A percentile compares a stretch with the other conserved stretches of the same genome.
These are phyloP conservation scores for Gallinago media DNA, from an alignment of 2,113 vertebrate species.

Conservation along the genomic window DNA sequence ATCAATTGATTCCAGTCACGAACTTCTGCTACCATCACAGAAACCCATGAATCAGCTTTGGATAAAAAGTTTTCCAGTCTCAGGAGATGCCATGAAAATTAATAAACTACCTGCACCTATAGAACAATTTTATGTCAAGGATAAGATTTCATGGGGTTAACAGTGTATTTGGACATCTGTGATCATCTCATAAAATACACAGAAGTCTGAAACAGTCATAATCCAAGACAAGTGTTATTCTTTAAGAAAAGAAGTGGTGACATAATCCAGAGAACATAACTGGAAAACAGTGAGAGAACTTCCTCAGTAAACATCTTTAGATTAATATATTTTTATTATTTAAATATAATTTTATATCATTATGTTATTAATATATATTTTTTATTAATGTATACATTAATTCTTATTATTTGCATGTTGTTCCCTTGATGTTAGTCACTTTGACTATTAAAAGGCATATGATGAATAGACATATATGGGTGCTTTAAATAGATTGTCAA, in stretches of 20 bases:
- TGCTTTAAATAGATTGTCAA: not conserved
- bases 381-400: not conserved
- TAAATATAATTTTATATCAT: not conserved
- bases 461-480: too few relatives aligned
- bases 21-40: not conserved
- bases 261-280: not conserved
- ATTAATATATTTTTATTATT: not conserved
- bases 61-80: not conserved
- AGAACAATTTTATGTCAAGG: not conserved
- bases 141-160: not conserved
- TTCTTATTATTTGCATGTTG: not conserved
- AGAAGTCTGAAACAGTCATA: not conserved
- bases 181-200: not conserved
- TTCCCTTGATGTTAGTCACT: not conserved
- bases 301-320: not conserved
- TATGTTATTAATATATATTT: not conserved
- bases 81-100: not conserved
- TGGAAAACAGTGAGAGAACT: not conserved
- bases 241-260: not conserved
- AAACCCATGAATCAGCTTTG: not conserved
- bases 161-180: not conserved
- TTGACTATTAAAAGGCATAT: not conserved
- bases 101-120: not conserved
- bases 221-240: not conserved
- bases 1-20: not conserved